Evolutionary conservation across 2,113 vertebrate species (phyloP).

Genomic region (Mirounga angustirostris): DNA sequence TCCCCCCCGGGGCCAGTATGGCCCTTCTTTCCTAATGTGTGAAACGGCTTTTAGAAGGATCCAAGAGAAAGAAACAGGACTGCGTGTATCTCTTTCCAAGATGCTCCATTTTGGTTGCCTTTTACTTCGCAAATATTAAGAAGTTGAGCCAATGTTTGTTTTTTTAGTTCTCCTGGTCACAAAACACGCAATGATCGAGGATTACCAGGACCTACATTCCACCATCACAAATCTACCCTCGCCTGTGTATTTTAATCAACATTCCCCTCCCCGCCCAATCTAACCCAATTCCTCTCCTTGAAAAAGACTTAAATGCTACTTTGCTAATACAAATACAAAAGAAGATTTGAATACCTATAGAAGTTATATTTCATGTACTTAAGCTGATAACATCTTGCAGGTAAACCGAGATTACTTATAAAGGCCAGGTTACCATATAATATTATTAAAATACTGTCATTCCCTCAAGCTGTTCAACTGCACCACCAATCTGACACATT

Average conservation of each 20-base stretch:
- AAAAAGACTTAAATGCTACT: background rate
- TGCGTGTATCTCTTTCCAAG: background rate
- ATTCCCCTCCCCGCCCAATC: background rate
- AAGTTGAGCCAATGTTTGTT: background rate
- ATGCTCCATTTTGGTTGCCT: background rate
- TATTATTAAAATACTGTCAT: conserved; percentile 65
- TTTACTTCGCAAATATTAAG: background rate
- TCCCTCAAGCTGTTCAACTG: conserved; percentile 46
- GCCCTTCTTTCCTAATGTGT: background rate
- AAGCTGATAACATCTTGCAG: conserved; percentile 50
- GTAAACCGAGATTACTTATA: conserved; percentile 58
- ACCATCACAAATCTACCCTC: background rate
- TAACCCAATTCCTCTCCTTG: background rate
- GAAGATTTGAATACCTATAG: background rate
- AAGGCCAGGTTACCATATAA: conserved; percentile 60
- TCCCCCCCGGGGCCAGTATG: too few species aligned
- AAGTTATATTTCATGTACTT: background rate
- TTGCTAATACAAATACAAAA: background rate
- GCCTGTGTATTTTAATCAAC: background rate
- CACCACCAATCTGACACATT: conserved; percentile 57
- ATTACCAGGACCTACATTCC: background rate
- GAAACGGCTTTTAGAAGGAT: background rate
- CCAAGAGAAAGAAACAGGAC: background rate
- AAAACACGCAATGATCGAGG: background rate
- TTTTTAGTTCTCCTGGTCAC: background rate